Evolutionary conservation across 1,140 invertebrate species (phyloP), one percentile per base, ranked within the genome.

Genomic region (Drosophila pruinosa): DNA sequence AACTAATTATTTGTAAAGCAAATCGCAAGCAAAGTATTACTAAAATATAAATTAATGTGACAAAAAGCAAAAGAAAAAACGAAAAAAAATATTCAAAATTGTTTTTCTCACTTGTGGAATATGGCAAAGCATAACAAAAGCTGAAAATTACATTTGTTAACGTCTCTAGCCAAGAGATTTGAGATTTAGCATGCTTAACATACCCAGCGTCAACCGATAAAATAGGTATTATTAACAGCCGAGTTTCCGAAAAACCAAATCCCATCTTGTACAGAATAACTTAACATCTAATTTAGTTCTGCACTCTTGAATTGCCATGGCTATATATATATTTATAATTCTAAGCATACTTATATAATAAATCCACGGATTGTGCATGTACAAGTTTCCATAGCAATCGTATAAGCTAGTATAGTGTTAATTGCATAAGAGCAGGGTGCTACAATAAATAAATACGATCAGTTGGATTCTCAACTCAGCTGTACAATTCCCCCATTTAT

Each of bases 21-120:
- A 67, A 72, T 61, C 48, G 64, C 80, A 79, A 79, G 67, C 70
- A 81, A 81, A 86, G 81, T 86, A 85, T 85, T 85, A 85, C 72
- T 86, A 85, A 85, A 80, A 59, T 82, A 82, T 74, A 48, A 72
- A 74, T 47, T 70, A 34, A 54, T 67, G 70, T 78, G 74, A 43
- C n/a, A 54, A 62, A 85, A 69, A 85, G 50, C 34, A 21, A 53
- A 47, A 17, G 65, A 62, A 75, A 47, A 68, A 62, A 72, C 17
- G n/a, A 26, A 26, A 34, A 63, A 50, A 67, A 68, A 59, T 58
- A 81, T 10, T 41, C 31, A 28, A 36, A 67, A 69, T 47, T 68
- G 41, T 70, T 68, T 64, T 62, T 63, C 34, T 69, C 28, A 38
- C 38, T 64, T 69, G 54, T 71, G 56, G 43, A 39, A 41, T 14